Base-by-base conservation (phyloP, 1,140 invertebrate species). In the Lamellibrachia luymesi region DNA sequence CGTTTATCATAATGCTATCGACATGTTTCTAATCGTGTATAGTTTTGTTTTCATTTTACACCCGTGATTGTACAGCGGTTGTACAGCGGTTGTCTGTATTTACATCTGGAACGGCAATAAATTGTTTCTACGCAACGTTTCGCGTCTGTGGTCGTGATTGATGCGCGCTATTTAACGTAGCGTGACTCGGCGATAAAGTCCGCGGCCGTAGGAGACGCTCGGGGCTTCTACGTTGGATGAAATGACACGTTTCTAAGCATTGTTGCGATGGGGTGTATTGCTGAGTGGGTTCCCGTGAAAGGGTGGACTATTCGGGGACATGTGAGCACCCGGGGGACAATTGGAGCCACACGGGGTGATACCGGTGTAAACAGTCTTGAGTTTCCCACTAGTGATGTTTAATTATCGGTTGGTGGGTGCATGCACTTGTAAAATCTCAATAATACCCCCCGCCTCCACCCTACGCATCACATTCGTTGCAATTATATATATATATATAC, bases 1-100 rank as follows among this genome's bases (percentile, higher is more conserved):
- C 64, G 64, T 80, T 80, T 80, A 22, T 80, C 64, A 80, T 80
- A 80, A 80, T 80, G 64, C 64, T 80, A 80, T 80, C 64, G 13
- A 80, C 13, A 6, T 80, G 64, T 80, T 80, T 80, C 64, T 80
- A 80, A 80, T 80, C 64, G 64, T 80, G 64, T 80, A 80, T 80
- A 80, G 64, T 80, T 80, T 80, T 80, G 64, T 80, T 80, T 80
- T 80, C 64, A 80, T 80, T 80, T 80, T 80, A 80, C 64, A 80
- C 64, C 64, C 64, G 64, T 80, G 64, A 2, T 80, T 80, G 8
- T 80, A 80, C 64, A 80, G 64, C 64, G 64, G 64, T 80, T 80
- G 8, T 80, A 80, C 64, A 80, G 64, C 64, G 64, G 64, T 80
- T 22, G 64, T 10, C 64, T 80, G 64, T 80, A 80, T 80, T 80